Evolutionary conservation across 2,888 invertebrate genomes (phyloP).

Genomic region (Athetis lepigone): DNA sequence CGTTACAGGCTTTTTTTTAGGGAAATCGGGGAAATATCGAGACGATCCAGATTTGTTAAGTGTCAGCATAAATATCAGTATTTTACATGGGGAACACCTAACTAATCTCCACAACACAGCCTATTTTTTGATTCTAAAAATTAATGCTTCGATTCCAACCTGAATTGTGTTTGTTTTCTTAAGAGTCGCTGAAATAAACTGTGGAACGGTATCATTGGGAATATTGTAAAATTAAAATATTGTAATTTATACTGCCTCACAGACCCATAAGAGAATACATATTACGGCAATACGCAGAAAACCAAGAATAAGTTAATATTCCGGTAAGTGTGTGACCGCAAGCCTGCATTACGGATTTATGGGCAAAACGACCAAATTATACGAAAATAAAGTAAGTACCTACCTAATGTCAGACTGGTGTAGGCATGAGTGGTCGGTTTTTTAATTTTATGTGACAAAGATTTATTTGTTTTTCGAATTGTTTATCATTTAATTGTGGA

Average conservation of each 20-base stretch:
- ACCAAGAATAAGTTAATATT: slow-evolving; percentile 39
- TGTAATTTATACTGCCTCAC: neutral
- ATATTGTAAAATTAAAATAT: neutral
- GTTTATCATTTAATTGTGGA: slow-evolving; percentile 8
- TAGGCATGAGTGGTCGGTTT: slow-evolving; percentile 23
- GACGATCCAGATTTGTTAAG: too few species aligned
- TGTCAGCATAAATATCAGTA: too few species aligned
- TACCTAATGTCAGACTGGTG: slow-evolving; percentile 17
- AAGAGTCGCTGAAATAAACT: neutral
- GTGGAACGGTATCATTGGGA: neutral
- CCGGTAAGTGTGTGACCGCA: slow-evolving; percentile 38
- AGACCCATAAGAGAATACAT: slow-evolving; percentile 12
- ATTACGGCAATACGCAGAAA: slow-evolving; percentile 36
- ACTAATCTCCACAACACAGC: neutral
- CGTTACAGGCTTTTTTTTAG: too few species aligned
- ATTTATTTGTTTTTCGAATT: slow-evolving; percentile 39
- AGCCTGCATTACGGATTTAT: slow-evolving; percentile 49
- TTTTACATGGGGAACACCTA: neutral
- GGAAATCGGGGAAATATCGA: too few species aligned
- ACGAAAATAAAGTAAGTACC: slow-evolving; percentile 18
- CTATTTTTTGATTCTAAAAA: neutral
- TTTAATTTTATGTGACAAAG: slow-evolving; percentile 42
- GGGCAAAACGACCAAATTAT: slow-evolving; percentile 34
- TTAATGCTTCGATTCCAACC: neutral
- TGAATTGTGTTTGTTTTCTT: neutral